A percentile compares a stretch with the other conserved stretches of the same genome.
phyloP scores from a whole-genome alignment of 2,113 vertebrate genomes.

The Callopanchax toddi region DNA sequence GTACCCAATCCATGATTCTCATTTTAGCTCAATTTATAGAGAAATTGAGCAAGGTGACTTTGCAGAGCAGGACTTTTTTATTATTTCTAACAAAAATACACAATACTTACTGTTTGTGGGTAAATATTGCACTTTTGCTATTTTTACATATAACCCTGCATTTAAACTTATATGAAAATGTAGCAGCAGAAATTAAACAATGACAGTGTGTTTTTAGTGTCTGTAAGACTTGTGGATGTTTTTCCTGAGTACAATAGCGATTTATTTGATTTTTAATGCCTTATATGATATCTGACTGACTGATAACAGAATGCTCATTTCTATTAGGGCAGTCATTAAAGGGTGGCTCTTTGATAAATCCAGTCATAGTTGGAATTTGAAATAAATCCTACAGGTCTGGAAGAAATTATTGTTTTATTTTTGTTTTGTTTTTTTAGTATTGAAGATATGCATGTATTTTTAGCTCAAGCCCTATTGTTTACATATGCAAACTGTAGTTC shows the following conservation, averaged over 20 bases:
- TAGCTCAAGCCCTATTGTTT: too few relatives aligned
- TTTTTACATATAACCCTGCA: slow-evolving; percentile 6
- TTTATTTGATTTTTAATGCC: not conserved
- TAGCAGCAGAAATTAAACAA: not conserved
- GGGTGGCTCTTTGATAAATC: not conserved
- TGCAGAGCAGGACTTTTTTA: not conserved
- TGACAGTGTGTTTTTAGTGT: not conserved
- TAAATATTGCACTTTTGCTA: not conserved
- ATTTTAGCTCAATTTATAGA: not conserved
- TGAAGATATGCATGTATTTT: too few relatives aligned
- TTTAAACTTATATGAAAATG: not conserved
- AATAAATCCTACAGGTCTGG: not conserved
- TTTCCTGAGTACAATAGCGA: not conserved
- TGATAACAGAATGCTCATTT: not conserved
- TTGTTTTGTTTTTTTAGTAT: too few relatives aligned
- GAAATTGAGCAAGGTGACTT: not conserved
- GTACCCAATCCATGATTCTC: not conserved
- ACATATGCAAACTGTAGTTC: not conserved
- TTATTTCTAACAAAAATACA: not conserved
- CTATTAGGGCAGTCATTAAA: slow-evolving; percentile 15
- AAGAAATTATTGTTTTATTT: not conserved
- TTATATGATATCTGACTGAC: slow-evolving; percentile 6
- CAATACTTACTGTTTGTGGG: not conserved
- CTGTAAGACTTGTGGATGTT: not conserved
- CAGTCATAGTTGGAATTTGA: not conserved